Evolutionary conservation across 2,797 vertebrate species (phyloP).

Genomic region (Centroberyx gerrardi): DNA sequence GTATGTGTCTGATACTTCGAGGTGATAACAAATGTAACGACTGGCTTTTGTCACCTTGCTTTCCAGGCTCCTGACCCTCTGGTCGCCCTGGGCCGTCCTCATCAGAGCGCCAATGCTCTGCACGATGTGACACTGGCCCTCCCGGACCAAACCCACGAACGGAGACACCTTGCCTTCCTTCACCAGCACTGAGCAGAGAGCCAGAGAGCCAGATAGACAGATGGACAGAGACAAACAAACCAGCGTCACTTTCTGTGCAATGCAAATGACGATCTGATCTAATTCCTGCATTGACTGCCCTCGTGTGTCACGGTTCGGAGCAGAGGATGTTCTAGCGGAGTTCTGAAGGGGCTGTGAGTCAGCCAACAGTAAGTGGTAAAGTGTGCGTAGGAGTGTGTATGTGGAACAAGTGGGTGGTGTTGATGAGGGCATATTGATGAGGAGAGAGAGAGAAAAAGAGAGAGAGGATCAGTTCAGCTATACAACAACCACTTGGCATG

Average conservation of each 20-base stretch:
- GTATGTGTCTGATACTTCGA: no score
- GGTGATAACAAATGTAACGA: no score
- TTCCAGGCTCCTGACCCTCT: no score
- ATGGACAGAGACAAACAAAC: neutral
- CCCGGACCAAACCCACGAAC: no score
- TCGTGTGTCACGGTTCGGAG: neutral
- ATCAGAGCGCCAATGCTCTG: no score
- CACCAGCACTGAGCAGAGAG: no score
- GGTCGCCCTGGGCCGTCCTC: no score
- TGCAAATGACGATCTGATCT: neutral
- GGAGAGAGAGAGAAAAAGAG: neutral
- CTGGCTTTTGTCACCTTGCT: no score
- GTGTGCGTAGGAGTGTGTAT: conserved; percentile 3
- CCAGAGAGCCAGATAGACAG: neutral
- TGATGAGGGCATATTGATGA: neutral
- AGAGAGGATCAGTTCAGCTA: no score
- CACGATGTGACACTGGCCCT: no score
- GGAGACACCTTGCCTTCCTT: no score
- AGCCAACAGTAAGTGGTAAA: neutral
- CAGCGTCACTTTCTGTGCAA: neutral
- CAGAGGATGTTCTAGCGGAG: neutral
- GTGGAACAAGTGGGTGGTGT: conserved; percentile 2
- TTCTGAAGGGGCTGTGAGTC: neutral
- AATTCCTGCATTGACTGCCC: neutral
- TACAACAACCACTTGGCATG: no score